These are phyloP conservation scores for Coilia nasus DNA, from an alignment of 2,797 vertebrate species.

Conservation along the genomic window DNA sequence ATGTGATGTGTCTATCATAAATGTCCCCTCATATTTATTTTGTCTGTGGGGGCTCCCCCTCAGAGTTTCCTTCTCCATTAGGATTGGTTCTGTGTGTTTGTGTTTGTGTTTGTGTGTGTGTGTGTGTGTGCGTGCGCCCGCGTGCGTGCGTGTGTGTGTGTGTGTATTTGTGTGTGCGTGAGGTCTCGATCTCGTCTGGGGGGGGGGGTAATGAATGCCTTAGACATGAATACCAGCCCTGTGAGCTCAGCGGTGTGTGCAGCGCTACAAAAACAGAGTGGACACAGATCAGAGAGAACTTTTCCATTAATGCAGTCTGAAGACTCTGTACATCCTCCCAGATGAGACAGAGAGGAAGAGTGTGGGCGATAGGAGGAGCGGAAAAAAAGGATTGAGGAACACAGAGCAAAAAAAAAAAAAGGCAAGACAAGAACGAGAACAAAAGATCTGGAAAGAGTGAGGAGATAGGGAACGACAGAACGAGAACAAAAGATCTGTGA, in stretches of 20 bases:
- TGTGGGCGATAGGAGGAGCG: neutral
- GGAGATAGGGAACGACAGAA: neutral
- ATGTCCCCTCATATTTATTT: neutral
- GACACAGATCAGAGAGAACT: conserved; percentile 54
- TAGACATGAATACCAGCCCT: conserved; percentile 32
- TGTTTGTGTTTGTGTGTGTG: neutral
- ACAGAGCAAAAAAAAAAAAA: no score
- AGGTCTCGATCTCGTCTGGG: neutral
- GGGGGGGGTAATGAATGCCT: conserved; percentile 26
- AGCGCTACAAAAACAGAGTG: conserved; percentile 29
- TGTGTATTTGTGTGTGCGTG: neutral
- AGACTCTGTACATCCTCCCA: conserved; percentile 32
- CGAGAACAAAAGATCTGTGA: no score
- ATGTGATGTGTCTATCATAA: neutral
- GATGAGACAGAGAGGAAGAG: conserved; percentile 32
- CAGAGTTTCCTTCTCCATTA: neutral
- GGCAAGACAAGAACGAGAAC: no score
- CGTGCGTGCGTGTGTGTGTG: neutral
- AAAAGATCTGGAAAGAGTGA: neutral
- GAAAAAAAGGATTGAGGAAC: no score
- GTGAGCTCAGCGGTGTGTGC: conserved; percentile 27
- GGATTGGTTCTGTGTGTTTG: neutral
- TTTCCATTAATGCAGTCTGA: conserved; percentile 27
- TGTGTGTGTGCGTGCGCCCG: no score
- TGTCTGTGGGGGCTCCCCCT: neutral